Base-by-base conservation (phyloP, 1,140 invertebrate genomes). In the Rhynchophorus ferrugineus region DNA sequence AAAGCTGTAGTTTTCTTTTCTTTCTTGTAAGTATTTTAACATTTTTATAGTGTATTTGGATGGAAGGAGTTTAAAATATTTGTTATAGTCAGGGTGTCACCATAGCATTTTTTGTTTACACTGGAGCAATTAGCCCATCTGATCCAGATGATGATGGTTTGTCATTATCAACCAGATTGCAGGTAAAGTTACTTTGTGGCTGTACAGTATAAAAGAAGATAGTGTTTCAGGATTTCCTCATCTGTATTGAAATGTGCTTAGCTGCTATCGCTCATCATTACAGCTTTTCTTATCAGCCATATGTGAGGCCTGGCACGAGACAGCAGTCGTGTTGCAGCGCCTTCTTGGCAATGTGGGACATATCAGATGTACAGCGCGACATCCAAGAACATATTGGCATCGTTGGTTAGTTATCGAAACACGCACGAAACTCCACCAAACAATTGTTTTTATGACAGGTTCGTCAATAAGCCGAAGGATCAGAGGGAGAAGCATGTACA, bases 1-100 rank as follows among this genome's bases (percentile, higher is more conserved):
- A 98, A 98, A 78, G 88, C 91, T 63, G 94, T 98, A 46, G 91
- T 98, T 9, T 98, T 98, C 74, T 92, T 96, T 64, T 95, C 93
- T 46, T 98, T 98, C 73, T 96, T 95, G 92, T 95, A 82, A 87
- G 90, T 84, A 47, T 50, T 34, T 11, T n/a, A 38, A 41, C 14
- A 8, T 41, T 8, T 7, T 7, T 7, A 41, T 41, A 7, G 14
- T n/a, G 6, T 16, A 11, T 17, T 41, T 17, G 6, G 8, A 34
- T 34, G 8, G 33, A 34, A 8, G 33, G n/a, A 34, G n/a, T 7
- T n/a, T n/a, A n/a, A n/a, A n/a, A n/a, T n/a, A n/a, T n/a, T n/a
- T 34, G 29, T 34, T 34, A 34, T 71, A 93, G 91, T 73, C 94
- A 97, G 83, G 85, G 89, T 47, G 87, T 95, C 18, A 69, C 93